Evolutionary conservation across 2,888 invertebrate species (phyloP).

Genomic region (Eupsilia transversa): DNA sequence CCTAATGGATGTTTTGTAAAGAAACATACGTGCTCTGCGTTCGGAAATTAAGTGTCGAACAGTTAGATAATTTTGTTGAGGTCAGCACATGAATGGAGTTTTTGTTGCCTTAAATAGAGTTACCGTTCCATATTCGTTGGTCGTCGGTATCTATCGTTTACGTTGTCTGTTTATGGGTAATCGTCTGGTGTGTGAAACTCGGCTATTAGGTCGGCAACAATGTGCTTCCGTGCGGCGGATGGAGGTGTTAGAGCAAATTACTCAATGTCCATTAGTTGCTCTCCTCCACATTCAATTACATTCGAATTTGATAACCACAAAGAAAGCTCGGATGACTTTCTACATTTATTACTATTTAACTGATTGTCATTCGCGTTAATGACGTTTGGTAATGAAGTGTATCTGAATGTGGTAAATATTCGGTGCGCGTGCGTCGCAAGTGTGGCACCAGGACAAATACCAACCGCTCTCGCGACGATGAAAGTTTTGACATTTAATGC

Average conservation of each 20-base stretch:
- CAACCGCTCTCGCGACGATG: slow-evolving; percentile 50
- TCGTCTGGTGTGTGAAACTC: slow-evolving; percentile 76
- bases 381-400: slow-evolving; percentile 49
- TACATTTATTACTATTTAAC: slow-evolving; percentile 55
- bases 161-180: slow-evolving; percentile 72
- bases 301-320: slow-evolving; percentile 57
- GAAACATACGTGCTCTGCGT: slow-evolving; percentile 74
- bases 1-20: slow-evolving; percentile 74
- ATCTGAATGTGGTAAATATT: slow-evolving; percentile 59
- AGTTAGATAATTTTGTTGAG: slow-evolving; percentile 83
- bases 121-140: slow-evolving; percentile 77
- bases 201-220: slow-evolving; percentile 77
- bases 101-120: slow-evolving; percentile 75
- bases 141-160: slow-evolving; percentile 66
- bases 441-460: slow-evolving; percentile 67
- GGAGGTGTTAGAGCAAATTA: slow-evolving; percentile 61
- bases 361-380: slow-evolving; percentile 67
- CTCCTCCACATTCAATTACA: slow-evolving; percentile 51
- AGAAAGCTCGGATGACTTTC: slow-evolving; percentile 59
- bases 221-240: slow-evolving; percentile 66
- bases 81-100: slow-evolving; percentile 79
- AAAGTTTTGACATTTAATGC: slow-evolving; percentile 67
- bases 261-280: slow-evolving; percentile 53
- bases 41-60: slow-evolving; percentile 79
- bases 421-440: slow-evolving; percentile 64